These are phyloP conservation scores for Lepidurus apus DNA, from an alignment of 1,140 invertebrate genomes.

Conservation along the genomic window DNA sequence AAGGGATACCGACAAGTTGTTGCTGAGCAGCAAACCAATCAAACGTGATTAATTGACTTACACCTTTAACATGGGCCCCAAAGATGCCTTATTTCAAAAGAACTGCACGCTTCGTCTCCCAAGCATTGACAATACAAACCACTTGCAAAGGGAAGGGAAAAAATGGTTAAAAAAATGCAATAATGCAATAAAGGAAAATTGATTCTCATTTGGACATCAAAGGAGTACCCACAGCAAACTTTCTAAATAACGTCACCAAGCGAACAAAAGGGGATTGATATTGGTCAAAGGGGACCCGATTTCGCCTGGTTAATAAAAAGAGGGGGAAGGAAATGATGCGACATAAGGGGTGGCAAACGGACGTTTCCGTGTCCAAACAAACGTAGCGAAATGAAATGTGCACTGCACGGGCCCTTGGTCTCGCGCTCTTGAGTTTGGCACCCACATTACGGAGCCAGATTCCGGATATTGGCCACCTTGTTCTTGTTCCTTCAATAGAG, in stretches of 20 bases:
- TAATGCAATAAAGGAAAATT: conserved; percentile 11
- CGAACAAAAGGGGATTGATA: not conserved
- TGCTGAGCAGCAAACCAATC: conserved; percentile 21
- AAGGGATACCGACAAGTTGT: conserved; percentile 14
- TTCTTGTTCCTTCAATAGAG: not conserved
- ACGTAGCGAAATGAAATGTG: not conserved
- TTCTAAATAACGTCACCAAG: not conserved
- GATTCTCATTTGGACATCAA: conserved; percentile 3
- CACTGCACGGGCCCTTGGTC: not conserved
- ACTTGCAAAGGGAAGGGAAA: not conserved
- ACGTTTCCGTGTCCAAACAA: not conserved
- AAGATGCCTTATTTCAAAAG: not conserved
- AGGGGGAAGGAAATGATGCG: not conserved
- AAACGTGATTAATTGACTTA: conserved; percentile 20
- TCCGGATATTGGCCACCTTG: conserved; percentile 9
- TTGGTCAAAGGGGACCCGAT: not conserved
- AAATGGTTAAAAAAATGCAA: not conserved
- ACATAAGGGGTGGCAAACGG: not conserved
- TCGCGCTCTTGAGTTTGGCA: not conserved
- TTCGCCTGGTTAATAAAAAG: not conserved
- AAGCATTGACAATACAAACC: not conserved
- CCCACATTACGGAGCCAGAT: not conserved
- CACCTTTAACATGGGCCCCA: not conserved
- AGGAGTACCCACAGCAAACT: conserved; percentile 3
- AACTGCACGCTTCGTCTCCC: not conserved